Conservation (phyloP, 2,888 invertebrate species). For the Heliconius aoede region DNA sequence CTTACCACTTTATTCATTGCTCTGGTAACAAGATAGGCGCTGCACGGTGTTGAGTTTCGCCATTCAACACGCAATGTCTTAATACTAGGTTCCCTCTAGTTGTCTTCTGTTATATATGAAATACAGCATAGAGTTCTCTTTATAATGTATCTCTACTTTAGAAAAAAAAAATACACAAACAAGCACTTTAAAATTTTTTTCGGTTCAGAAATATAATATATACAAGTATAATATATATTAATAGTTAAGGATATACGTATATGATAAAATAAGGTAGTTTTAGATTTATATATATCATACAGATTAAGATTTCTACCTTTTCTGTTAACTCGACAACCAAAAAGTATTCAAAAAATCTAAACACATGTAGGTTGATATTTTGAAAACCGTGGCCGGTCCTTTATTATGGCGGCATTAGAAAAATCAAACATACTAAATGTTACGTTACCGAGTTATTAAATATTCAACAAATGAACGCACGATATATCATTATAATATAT, state of each 20-base stretch:
- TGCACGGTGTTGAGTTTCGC: background rate
- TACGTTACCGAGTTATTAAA: conserved; percentile 40
- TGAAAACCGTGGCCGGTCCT: background rate
- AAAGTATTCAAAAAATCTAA: background rate
- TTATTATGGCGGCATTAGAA: conserved; percentile 26
- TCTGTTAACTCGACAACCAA: too few species aligned
- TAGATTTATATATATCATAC: too few species aligned
- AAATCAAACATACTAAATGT: conserved; percentile 34
- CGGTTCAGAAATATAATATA: too few species aligned
- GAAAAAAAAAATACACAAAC: too few species aligned
- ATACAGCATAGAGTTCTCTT: too few species aligned
- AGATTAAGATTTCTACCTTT: too few species aligned
- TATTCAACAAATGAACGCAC: conserved; percentile 46
- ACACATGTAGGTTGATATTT: background rate
- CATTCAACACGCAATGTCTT: background rate
- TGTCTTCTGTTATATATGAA: background rate
- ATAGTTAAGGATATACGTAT: too few species aligned
- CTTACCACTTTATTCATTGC: background rate
- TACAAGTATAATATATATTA: too few species aligned
- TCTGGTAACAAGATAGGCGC: background rate
- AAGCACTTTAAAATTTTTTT: too few species aligned
- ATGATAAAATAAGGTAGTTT: too few species aligned
- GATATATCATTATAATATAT: conserved; percentile 52
- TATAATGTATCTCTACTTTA: too few species aligned
- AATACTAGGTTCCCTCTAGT: background rate